Base-by-base conservation (phyloP, 2,888 invertebrate genomes). In the Pteria penguin region DNA sequence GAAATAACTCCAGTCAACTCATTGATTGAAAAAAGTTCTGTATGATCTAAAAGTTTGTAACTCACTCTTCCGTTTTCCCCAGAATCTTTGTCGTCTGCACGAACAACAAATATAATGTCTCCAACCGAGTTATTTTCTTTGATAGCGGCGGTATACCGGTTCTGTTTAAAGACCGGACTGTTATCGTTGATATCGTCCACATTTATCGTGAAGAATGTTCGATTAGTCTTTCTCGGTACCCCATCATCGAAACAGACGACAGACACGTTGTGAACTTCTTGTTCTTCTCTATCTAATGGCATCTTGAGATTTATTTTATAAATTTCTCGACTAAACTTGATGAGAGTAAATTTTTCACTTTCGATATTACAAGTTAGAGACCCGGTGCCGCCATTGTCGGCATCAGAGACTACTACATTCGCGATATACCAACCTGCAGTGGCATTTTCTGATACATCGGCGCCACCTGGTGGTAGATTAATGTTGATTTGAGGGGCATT, bases 361-460 rank as follows among this genome's bases (percentile, higher is more conserved):
- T 83, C 60, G 31, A 90, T 55, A 31, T 75, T 73, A 75, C 90
- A 91, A 3, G 75, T 72, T 1, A 90, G 84, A 29, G 80, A 69
- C 1, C 89, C 89, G 79, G 90, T 90, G 14, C 78, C 73, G 2
- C 87, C 90, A 63, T 82, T 81, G 76, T 89, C 88, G 0, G 61
- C 31, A 73, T 89, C 89, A 2, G 77, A 80, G 0, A 98, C 96
- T 0, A 97, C 96, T 4, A 98, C 96, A 4, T 97, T 98, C 0
- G 98, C 98, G 0, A 98, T 98, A 32, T 98, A 96, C 36, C 96
- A 96, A 31, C 97, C 97, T 90, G 96, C 96, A 72, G 94, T 94
- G 0, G 97, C 97, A 92, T 97, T 87, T 83, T 93, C 93, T 5
- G 81, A 76, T 8, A 92, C 88, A 31, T 85, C 75, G 29, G 91